These are phyloP conservation scores for Metopolophium dirhodum DNA, from an alignment of 1,140 invertebrate genomes.

Conservation along the genomic window DNA sequence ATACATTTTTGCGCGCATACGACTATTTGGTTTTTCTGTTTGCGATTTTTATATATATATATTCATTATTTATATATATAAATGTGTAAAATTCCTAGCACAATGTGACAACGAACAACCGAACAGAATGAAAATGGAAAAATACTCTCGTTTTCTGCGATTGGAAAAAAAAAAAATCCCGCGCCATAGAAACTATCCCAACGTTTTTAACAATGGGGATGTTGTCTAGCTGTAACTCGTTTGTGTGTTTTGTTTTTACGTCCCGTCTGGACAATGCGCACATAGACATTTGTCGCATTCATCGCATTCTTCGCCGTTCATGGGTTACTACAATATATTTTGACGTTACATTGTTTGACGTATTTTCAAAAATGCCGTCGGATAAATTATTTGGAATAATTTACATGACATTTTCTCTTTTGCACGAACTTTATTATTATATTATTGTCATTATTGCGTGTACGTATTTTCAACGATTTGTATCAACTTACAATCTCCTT, in stretches of 20 bases:
- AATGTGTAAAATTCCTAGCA: background rate
- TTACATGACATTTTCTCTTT: background rate
- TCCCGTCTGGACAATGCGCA: background rate
- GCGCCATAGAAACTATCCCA: background rate
- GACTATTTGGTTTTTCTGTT: background rate
- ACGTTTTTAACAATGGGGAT: conserved; percentile 1
- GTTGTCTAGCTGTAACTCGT: background rate
- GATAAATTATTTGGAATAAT: conserved; percentile 10
- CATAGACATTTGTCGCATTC: background rate
- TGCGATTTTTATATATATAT: background rate
- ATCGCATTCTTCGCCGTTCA: background rate
- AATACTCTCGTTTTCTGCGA: conserved; percentile 1
- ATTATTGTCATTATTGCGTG: background rate
- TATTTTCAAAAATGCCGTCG: background rate
- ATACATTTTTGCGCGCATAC: background rate
- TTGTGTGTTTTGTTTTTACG: background rate
- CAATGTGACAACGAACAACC: background rate
- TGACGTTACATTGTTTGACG: background rate
- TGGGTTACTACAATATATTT: background rate
- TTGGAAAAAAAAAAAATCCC: background rate
- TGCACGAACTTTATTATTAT: background rate
- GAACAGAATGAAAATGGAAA: background rate
- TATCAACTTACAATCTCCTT: background rate
- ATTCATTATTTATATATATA: background rate
- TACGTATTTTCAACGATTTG: background rate